A percentile compares a stretch with the other conserved stretches of the same genome.
Conservation (phyloP, 2,113 vertebrate species). For the Marmota flaviventris region DNA sequence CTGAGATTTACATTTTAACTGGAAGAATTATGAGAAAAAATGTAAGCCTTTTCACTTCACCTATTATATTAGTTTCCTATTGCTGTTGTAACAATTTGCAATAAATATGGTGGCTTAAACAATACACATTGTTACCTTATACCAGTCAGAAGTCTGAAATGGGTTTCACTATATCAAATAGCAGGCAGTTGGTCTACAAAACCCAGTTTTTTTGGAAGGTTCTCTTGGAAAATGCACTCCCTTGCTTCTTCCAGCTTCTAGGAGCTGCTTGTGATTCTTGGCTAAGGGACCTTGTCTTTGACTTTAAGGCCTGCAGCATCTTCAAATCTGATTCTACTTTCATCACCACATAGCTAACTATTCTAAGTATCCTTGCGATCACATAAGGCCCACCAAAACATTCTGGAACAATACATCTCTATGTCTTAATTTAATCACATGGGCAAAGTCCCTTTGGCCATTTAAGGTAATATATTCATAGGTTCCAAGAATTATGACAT, state of each 20-base stretch:
- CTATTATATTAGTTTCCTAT: not conserved
- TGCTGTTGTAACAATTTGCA: not conserved
- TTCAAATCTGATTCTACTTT: not conserved
- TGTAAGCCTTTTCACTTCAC: not conserved
- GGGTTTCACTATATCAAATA: not conserved
- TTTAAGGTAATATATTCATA: not conserved
- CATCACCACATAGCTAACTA: not conserved
- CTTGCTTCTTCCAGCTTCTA: not conserved
- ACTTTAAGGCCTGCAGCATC: not conserved
- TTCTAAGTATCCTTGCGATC: not conserved
- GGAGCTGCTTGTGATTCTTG: fast-evolving
- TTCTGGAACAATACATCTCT: not conserved
- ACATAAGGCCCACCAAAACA: fast-evolving
- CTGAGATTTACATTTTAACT: slow-evolving; percentile 22
- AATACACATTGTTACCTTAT: not conserved
- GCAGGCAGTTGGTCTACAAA: not conserved
- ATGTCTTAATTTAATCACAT: not conserved
- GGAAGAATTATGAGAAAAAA: slow-evolving; percentile 57
- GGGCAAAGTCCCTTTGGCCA: not conserved
- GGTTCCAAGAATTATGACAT: not conserved
- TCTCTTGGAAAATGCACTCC: not conserved
- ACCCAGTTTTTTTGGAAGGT: not conserved
- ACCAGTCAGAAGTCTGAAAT: not conserved
- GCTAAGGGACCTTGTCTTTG: fast-evolving
- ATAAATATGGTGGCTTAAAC: not conserved